Evolutionary conservation across 2,888 invertebrate genomes (phyloP), one percentile per base, ranked within the genome.

Genomic region (Lasioglossum zephyrum): DNA sequence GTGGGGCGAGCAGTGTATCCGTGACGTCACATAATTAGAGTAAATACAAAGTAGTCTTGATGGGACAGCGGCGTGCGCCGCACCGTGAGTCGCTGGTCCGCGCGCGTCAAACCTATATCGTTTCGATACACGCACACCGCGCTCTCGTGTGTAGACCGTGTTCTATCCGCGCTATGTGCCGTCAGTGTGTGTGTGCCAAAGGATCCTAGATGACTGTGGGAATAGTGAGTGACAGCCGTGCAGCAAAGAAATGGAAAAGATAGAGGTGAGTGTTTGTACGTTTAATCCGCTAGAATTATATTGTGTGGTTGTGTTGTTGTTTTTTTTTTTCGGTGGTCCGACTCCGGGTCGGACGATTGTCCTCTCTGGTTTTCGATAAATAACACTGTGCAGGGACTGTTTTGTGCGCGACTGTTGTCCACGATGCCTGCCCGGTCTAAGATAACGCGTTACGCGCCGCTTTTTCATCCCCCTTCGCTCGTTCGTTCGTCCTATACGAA

Each of bases 11-110:
- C 92, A 94, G 95, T 94, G 94, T 94, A 94, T 93, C 92, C 97
- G 96, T 96, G 96, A 96, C 96, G 96, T 96, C 96, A 96, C 95
- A 96, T 96, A 96, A 96, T 96, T 96, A 96, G 96, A 96, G 96
- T 96, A 96, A 96, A 96, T 96, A 96, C 96, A 96, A 96, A 96
- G 96, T 96, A 96, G 96, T 96, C 96, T 95, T 94, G 96, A 95
- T 96, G 96, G 96, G 96, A 96, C 96, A 96, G 96, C 96, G 96
- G 96, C 96, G 96, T 96, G 96, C 96, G 95, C 95, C 96, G 94
- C 95, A 95, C 94, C 94, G 93, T 93, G 92, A 94, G 94, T 94
- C 94, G 94, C 93, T 93, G 92, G 93, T 94, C 93, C 93, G 93
- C 93, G 93, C 93, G 94, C 93, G 93, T 91, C 91, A 91, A 91